Conservation (phyloP, 2,888 invertebrate genomes). For the Nebria salina region DNA sequence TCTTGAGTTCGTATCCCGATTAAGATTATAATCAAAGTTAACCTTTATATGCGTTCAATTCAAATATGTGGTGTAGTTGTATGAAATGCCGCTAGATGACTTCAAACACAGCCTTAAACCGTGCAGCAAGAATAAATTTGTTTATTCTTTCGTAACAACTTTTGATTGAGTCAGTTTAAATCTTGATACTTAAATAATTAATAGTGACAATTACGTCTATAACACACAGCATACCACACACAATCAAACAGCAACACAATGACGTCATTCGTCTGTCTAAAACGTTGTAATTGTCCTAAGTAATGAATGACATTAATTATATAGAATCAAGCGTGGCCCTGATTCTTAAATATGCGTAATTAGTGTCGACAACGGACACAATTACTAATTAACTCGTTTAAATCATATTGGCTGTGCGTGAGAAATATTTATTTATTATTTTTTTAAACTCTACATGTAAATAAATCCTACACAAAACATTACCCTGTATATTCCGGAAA, state of each 20-base stretch:
- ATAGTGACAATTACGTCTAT: constrained; percentile 30
- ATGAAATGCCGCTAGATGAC: not conserved
- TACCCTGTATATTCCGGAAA: too few relatives aligned
- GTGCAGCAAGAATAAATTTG: not conserved
- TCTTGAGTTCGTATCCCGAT: constrained; percentile 14
- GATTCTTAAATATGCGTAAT: constrained; percentile 35
- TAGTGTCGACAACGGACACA: constrained; percentile 41
- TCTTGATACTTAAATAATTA: constrained; percentile 11
- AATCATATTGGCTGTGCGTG: not conserved
- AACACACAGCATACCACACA: constrained; percentile 30
- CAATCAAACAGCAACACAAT: constrained; percentile 31
- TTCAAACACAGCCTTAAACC: not conserved
- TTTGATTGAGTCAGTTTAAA: constrained; percentile 12
- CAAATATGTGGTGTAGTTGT: not conserved
- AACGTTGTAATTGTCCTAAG: constrained; percentile 28
- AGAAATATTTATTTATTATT: not conserved
- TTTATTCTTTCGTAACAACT: not conserved
- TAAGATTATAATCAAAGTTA: not conserved
- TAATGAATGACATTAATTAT: constrained; percentile 42
- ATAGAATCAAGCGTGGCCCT: constrained; percentile 30
- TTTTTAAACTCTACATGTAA: constrained; percentile 3
- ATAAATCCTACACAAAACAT: too few relatives aligned
- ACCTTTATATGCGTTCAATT: not conserved
- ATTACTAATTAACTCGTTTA: constrained; percentile 39
- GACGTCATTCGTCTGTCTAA: constrained; percentile 31